A percentile compares a stretch with the other conserved stretches of the same genome.
These are phyloP conservation scores for Drosophila pseudoobscura DNA, from an alignment of 1,140 invertebrate species.

Conservation along the genomic window DNA sequence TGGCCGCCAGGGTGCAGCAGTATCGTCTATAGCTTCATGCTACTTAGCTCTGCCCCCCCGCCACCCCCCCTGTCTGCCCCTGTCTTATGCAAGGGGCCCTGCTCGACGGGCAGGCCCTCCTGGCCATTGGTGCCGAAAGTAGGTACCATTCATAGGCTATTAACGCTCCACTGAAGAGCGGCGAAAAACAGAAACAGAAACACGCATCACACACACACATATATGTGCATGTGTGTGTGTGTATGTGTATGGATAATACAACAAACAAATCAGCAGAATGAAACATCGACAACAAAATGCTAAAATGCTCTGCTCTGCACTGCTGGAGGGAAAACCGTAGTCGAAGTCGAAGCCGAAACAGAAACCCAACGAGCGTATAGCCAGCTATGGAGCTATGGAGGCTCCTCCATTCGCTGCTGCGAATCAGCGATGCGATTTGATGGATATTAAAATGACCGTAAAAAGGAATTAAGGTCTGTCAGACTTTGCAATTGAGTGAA, in stretches of 20 bases:
- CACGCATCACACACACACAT: slow-evolving; percentile 6
- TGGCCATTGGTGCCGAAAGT: no score
- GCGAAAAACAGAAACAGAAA: no score
- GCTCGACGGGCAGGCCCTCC: slow-evolving; percentile 42
- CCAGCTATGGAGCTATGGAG: background rate
- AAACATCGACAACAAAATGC: slow-evolving; percentile 75
- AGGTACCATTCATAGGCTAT: slow-evolving; percentile 35
- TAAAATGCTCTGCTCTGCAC: slow-evolving; percentile 33
- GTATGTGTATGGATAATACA: background rate
- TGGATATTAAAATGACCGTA: slow-evolving; percentile 83
- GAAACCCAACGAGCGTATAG: slow-evolving; percentile 71
- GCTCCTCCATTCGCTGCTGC: slow-evolving; percentile 20
- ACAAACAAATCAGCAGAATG: slow-evolving; percentile 76
- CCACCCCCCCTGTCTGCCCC: background rate
- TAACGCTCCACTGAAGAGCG: slow-evolving; percentile 54
- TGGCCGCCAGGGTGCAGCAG: slow-evolving; percentile 19
- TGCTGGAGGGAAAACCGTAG: slow-evolving; percentile 7
- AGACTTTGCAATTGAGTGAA: slow-evolving; percentile 79
- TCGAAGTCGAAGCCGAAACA: slow-evolving; percentile 1
- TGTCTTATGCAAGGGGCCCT: slow-evolving; percentile 59
- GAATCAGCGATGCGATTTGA: slow-evolving; percentile 80
- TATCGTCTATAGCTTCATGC: slow-evolving; percentile 46
- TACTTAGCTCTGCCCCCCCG: slow-evolving; percentile 9
- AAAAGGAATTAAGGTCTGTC: slow-evolving; percentile 82
- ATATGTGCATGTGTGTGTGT: no score